These are phyloP conservation scores for Hyles vespertilio DNA, from an alignment of 1,140 invertebrate species.

Conservation along the genomic window DNA sequence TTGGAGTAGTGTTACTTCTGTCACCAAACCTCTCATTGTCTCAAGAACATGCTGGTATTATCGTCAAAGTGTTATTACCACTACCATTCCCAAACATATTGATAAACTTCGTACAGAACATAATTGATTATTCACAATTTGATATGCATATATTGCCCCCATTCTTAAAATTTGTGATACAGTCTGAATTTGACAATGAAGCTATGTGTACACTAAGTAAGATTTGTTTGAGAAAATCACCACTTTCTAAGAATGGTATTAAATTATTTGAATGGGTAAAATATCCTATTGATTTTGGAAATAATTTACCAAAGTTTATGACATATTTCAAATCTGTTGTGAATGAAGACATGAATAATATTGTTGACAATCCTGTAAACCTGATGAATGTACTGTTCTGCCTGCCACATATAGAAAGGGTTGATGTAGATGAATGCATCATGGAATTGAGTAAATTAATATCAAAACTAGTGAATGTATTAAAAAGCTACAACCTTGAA, in stretches of 20 bases:
- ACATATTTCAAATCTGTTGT: slow-evolving; percentile 51
- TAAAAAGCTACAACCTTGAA: slow-evolving; percentile 49
- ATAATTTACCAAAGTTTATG: slow-evolving; percentile 50
- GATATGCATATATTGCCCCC: slow-evolving; percentile 84
- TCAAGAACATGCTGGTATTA: slow-evolving; percentile 81
- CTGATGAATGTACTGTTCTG: slow-evolving; percentile 77
- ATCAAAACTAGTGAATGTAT: slow-evolving; percentile 42
- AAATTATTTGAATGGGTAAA: slow-evolving; percentile 79
- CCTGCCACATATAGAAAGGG: slow-evolving; percentile 78
- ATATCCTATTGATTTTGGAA: slow-evolving; percentile 80
- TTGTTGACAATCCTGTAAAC: slow-evolving; percentile 62
- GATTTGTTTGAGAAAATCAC: slow-evolving; percentile 81
- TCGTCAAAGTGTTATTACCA: slow-evolving; percentile 79
- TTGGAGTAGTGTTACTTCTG: slow-evolving; percentile 77
- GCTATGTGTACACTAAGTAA: slow-evolving; percentile 80
- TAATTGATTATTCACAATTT: slow-evolving; percentile 82
- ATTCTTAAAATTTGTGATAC: slow-evolving; percentile 79
- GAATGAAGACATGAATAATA: slow-evolving; percentile 45
- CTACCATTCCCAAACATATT: slow-evolving; percentile 76
- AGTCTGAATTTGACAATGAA: slow-evolving; percentile 71
- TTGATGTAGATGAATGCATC: slow-evolving; percentile 55
- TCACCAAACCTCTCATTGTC: slow-evolving; percentile 78
- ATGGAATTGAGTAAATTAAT: slow-evolving; percentile 44
- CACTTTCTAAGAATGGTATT: slow-evolving; percentile 77
- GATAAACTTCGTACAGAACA: slow-evolving; percentile 79